These are phyloP conservation scores for Alethe castanea DNA, from an alignment of 2,113 vertebrate genomes.

Conservation along the genomic window DNA sequence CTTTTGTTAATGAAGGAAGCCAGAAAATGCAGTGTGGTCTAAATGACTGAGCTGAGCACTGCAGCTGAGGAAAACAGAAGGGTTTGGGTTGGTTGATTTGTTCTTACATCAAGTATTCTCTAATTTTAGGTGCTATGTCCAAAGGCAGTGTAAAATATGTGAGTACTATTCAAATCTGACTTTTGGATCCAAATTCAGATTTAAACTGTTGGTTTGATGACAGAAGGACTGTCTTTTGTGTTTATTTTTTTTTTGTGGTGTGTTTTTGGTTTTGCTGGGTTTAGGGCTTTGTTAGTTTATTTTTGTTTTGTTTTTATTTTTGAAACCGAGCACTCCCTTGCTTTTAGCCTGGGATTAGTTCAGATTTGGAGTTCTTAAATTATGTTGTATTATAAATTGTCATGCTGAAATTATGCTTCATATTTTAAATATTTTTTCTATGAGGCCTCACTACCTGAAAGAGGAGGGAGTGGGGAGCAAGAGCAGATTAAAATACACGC, in stretches of 20 bases:
- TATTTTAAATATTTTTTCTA: not conserved
- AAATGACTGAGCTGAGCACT: not conserved
- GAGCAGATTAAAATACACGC: not conserved
- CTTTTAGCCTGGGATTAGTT: not conserved
- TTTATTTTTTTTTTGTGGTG: not conserved
- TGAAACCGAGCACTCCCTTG: not conserved
- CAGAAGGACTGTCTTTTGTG: not conserved
- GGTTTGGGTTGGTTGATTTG: not conserved
- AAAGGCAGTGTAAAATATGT: not conserved
- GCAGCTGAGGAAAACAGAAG: not conserved
- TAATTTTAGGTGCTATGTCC: not conserved
- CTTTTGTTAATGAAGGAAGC: not conserved
- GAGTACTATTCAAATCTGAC: not conserved
- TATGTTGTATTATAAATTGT: rapidly evolving
- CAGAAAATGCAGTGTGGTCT: not conserved
- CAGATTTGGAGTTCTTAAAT: not conserved
- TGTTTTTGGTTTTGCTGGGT: not conserved
- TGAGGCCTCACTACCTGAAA: not conserved
- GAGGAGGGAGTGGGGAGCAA: not conserved
- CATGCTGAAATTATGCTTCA: not conserved
- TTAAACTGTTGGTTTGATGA: not conserved
- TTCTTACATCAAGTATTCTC: not conserved
- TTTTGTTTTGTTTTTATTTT: not conserved
- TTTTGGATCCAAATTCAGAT: not conserved
- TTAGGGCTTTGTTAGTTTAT: not conserved